Evolutionary conservation across 2,888 invertebrate genomes (phyloP), one percentile per base, ranked within the genome.

Genomic region (Hirtodrosophila cameraria): DNA sequence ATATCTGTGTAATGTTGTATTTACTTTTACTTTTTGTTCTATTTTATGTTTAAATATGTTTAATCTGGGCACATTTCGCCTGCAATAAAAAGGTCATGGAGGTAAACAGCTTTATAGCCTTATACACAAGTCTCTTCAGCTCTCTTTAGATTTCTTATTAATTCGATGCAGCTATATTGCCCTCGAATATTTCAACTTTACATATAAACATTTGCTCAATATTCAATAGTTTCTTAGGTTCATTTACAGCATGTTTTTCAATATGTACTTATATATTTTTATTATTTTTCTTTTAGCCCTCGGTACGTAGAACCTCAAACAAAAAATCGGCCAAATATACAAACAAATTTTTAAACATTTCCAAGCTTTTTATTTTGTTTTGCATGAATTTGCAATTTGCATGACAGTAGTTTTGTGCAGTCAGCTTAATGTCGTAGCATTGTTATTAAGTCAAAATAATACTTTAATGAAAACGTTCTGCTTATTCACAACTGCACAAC

Each of bases 71-170:
- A 60, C 45, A 42, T 42, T 42, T 48, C 62, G 57, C 49, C 67
- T 67, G 41, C 50, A 59, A 50, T 53, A 54, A 76, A 54, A 76
- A 88, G 88, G 88, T 88, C 71, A 78, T 88, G 85, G 88, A 88
- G 88, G 88, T 88, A 88, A 87, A 81, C 63, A 70, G 57, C 59
- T 63, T 74, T 43, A 62, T 59, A 55, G 55, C 59, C 43, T 65
- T 60, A 59, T 65, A 54, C 42, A 64, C 43, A 55, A 67, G 35
- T 65, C 46, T 55, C 54, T 60, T 64, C 43, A 63, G 54, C 49
- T 65, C 33, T 50, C 28, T 54, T 64, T 41, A 64, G 41, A 48
- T 64, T 23, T 46, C 15, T 49, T 25, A 41, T 41, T 46, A 27
- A 23, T 20, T 25, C 13, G 46, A 41, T 27, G 18, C 31, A 33